phyloP scores from a whole-genome alignment of 2,113 vertebrate species.

The Polypterus bichir region DNA sequence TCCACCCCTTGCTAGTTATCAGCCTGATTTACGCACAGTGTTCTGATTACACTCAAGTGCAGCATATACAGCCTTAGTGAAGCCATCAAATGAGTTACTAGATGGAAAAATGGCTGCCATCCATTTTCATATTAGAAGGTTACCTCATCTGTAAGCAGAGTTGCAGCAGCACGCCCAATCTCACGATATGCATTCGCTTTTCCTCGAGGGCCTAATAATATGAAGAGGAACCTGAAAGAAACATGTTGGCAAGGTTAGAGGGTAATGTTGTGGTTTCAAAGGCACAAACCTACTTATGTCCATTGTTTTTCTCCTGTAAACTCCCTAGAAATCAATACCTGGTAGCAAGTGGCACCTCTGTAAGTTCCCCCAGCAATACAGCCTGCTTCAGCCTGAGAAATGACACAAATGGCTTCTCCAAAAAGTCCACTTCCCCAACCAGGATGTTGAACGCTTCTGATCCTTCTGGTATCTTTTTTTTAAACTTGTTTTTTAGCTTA shows the following conservation, averaged over 20 bases:
- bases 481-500: slow-evolving; percentile 45
- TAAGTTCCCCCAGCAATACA: slow-evolving; percentile 35
- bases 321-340: slow-evolving; percentile 34
- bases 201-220: slow-evolving; percentile 46
- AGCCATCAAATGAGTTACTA: too few species aligned
- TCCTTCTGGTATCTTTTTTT: slow-evolving; percentile 39
- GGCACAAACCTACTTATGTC: too few species aligned
- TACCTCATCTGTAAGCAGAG: slow-evolving; percentile 51
- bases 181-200: slow-evolving; percentile 38
- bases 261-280: fast-evolving
- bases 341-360: slow-evolving; percentile 52
- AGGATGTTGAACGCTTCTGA: slow-evolving; percentile 44
- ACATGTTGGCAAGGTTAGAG: not conserved
- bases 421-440: slow-evolving; percentile 48
- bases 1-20: too few species aligned
- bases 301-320: too few species aligned
- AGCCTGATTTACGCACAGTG: too few species aligned
- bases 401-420: slow-evolving; percentile 40
- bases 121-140: slow-evolving; percentile 12
- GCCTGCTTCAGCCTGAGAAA: slow-evolving; percentile 43
- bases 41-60: too few species aligned
- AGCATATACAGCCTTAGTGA: too few species aligned
- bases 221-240: slow-evolving; percentile 52
- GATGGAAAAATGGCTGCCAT: too few species aligned
- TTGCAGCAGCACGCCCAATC: slow-evolving; percentile 53